phyloP scores from a whole-genome alignment of 1,140 invertebrate genomes.

The Acyrthosiphon pisum region DNA sequence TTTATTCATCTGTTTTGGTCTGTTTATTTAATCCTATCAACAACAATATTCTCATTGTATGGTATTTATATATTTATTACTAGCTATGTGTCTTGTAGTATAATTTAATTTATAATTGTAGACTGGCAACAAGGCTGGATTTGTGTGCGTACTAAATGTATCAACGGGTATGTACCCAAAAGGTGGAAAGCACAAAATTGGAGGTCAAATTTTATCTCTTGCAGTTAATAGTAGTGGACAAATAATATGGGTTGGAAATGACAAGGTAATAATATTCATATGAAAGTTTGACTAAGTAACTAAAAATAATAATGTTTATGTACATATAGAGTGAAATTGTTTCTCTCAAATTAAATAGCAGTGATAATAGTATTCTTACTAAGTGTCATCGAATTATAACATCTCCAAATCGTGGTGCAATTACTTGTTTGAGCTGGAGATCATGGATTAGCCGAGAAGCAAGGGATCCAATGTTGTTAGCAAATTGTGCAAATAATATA shows the following conservation, averaged over 20 bases:
- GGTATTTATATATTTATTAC: slow-evolving; percentile 63
- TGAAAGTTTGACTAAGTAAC: not conserved
- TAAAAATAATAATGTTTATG: not conserved
- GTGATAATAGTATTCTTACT: slow-evolving; percentile 70
- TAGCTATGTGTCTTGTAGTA: not conserved
- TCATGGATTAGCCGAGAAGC: slow-evolving; percentile 82
- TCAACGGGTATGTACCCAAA: slow-evolving; percentile 84
- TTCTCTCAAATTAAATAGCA: slow-evolving; percentile 73
- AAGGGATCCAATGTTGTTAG: slow-evolving; percentile 78
- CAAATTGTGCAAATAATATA: slow-evolving; percentile 79
- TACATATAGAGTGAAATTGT: slow-evolving; percentile 71
- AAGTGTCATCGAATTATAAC: slow-evolving; percentile 73
- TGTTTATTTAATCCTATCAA: slow-evolving; percentile 86
- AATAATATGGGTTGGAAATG: slow-evolving; percentile 84
- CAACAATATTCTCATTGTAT: slow-evolving; percentile 87
- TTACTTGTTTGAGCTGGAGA: slow-evolving; percentile 80
- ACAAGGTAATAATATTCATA: slow-evolving; percentile 69
- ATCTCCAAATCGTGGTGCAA: slow-evolving; percentile 67
- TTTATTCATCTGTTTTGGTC: slow-evolving; percentile 72
- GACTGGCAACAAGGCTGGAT: slow-evolving; percentile 79
- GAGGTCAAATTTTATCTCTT: slow-evolving; percentile 76
- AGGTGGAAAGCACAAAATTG: slow-evolving; percentile 77
- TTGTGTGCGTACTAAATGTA: slow-evolving; percentile 82
- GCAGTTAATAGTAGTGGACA: slow-evolving; percentile 80
- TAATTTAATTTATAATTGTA: slow-evolving; percentile 61